Evolutionary conservation across 2,888 invertebrate genomes (phyloP).

Genomic region (Ormyrus thymus): DNA sequence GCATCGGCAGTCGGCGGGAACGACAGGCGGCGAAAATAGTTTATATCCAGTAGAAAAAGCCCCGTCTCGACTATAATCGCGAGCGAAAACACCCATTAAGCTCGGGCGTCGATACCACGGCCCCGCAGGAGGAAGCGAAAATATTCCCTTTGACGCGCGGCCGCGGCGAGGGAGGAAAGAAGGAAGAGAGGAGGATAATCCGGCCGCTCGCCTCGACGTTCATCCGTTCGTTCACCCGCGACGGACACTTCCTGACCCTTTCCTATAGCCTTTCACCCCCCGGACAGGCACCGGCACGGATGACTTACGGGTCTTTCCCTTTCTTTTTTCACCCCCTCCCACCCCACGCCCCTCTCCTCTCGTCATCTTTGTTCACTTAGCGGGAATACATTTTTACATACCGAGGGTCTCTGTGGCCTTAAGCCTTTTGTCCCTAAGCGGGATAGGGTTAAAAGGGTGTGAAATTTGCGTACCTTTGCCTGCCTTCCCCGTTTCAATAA

Average conservation of each 20-base stretch:
- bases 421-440: too few relatives aligned
- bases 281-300: background rate
- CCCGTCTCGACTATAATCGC: background rate
- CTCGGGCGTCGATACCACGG: background rate
- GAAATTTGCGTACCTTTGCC: too few relatives aligned
- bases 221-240: background rate
- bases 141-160: background rate
- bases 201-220: background rate
- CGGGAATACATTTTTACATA: too few relatives aligned
- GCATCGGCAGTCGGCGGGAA: too few relatives aligned
- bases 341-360: too few relatives aligned
- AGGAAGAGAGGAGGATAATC: conserved; percentile 2
- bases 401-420: too few relatives aligned
- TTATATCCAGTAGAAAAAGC: background rate
- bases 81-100: conserved; percentile 36
- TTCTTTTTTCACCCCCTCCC: background rate
- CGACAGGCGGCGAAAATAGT: too few relatives aligned
- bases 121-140: background rate
- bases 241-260: conserved; percentile 6
- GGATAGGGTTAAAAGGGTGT: too few relatives aligned
- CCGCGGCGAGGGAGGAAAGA: background rate
- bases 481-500: too few relatives aligned
- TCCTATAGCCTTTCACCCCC: background rate
- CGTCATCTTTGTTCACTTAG: background rate
- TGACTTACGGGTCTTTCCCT: background rate